Evolutionary conservation across 2,797 vertebrate genomes (phyloP), one percentile per base, ranked within the genome.

Genomic region (Clarias platycephalus): DNA sequence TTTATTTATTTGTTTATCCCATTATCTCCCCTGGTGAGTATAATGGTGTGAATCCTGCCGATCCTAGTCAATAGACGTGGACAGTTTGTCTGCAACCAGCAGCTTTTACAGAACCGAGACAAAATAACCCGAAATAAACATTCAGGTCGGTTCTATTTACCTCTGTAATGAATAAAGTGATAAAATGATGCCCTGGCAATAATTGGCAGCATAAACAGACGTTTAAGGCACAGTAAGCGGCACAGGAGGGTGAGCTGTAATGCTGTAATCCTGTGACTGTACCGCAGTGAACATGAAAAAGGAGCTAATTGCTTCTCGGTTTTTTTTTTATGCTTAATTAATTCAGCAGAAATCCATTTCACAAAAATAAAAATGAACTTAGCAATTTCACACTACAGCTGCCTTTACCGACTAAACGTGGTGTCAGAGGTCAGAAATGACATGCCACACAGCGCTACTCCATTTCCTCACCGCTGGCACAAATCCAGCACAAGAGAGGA

Each of bases 381-480:
- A 40, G 18, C 13, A 18, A 18, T 57, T 34, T 58, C 74, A 76
- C 74, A 34, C 55, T 13, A 6, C 16, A 13, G 8, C 53, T 28
- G 44, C 12, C 3, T 44, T 13, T 44, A 24, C 34, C 24, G 40
- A 53, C 37, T 71, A 6, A 22, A 26, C 68, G 20, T 5, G 4
- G 15, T 20, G 49, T 75, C 72, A 24, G 26, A 22, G 28, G 74
- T 76, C 53, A 76, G 53, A 34, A 34, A 10, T 16, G 5, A 57
- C 53, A 58, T 2, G 28, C 28, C 9, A 22, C 4, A 22, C 16
- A 76, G 74, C 8, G 16, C 18, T 5, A 13, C 64, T 81, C 72
- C 76, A 80, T 86, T 87, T 83, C 80, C 62, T 79, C 49, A 16
- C 12, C 49, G 44, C 83, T 75, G 58, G 71, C 82, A 57, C 66